These are phyloP conservation scores for Ascidia mentula DNA, from an alignment of 23 tunicate species.

Conservation along the genomic window DNA sequence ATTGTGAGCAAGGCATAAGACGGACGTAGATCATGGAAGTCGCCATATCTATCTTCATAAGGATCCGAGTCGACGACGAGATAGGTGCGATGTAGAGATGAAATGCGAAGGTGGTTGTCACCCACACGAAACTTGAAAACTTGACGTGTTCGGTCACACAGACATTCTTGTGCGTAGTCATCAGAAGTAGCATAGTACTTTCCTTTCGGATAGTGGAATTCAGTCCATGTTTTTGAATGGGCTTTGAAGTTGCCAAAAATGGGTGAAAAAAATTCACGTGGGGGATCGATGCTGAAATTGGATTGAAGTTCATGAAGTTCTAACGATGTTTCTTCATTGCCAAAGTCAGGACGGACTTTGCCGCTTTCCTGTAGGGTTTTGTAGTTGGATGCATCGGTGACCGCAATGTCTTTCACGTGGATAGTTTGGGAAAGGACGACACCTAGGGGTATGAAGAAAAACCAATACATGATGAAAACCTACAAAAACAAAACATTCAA, in stretches of 20 bases:
- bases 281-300: not conserved
- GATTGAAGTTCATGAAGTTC: not conserved
- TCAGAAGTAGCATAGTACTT: not conserved
- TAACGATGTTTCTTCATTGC: too few relatives aligned
- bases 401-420: not conserved
- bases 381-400: not conserved
- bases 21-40: not conserved
- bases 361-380: too few relatives aligned
- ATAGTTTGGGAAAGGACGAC: not conserved
- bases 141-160: not conserved
- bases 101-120: not conserved
- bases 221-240: not conserved
- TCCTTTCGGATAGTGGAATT: not conserved
- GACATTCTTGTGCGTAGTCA: not conserved
- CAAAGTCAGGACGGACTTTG: too few relatives aligned
- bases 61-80: not conserved
- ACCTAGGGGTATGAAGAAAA: not conserved
- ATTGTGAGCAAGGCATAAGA: not conserved
- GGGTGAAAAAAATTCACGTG: not conserved
- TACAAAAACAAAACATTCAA: too few relatives aligned
- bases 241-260: not conserved
- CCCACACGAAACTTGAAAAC: not conserved
- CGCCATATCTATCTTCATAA: not conserved
- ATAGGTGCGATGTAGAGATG: not conserved
- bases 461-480: not conserved